phyloP scores from a whole-genome alignment of 2,113 vertebrate species.

The Boulengeromyrus knoepffleri region DNA sequence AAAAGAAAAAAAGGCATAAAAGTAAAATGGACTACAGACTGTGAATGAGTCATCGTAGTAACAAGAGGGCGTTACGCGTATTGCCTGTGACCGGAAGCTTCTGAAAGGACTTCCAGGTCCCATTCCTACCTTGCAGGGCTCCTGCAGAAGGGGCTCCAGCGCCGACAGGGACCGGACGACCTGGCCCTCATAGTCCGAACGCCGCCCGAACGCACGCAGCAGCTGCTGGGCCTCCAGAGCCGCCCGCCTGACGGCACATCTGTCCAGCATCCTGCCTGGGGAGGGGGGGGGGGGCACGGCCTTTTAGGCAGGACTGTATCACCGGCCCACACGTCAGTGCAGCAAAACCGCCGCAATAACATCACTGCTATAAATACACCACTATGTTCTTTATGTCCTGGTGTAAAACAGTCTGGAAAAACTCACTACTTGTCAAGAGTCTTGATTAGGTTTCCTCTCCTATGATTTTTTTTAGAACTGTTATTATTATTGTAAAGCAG shows the following conservation, averaged over 20 bases:
- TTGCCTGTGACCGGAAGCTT: not conserved
- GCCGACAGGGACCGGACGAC: constrained; percentile 56
- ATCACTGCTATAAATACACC: not conserved
- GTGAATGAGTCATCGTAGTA: not conserved
- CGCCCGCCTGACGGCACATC: constrained; percentile 31
- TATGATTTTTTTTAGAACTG: not conserved
- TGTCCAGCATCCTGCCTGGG: constrained; percentile 53
- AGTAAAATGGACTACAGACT: not conserved
- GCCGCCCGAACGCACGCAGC: constrained; percentile 62
- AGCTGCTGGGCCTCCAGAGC: constrained; percentile 64
- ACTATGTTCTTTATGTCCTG: not conserved
- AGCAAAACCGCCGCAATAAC: not conserved
- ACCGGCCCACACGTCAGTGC: not conserved
- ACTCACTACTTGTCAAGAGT: not conserved
- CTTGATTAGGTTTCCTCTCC: no score
- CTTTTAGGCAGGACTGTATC: not conserved
- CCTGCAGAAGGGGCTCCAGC: constrained; percentile 52
- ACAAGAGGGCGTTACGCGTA: not conserved
- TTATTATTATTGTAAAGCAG: not conserved
- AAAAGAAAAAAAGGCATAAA: not conserved
- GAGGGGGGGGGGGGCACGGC: constrained; percentile 1
- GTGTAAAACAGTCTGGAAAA: not conserved
- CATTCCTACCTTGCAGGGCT: constrained; percentile 56
- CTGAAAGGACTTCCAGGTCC: not conserved
- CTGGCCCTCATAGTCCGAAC: constrained; percentile 61